Base-by-base conservation (phyloP, 2,113 vertebrate genomes). In the Pterocles orientalis region DNA sequence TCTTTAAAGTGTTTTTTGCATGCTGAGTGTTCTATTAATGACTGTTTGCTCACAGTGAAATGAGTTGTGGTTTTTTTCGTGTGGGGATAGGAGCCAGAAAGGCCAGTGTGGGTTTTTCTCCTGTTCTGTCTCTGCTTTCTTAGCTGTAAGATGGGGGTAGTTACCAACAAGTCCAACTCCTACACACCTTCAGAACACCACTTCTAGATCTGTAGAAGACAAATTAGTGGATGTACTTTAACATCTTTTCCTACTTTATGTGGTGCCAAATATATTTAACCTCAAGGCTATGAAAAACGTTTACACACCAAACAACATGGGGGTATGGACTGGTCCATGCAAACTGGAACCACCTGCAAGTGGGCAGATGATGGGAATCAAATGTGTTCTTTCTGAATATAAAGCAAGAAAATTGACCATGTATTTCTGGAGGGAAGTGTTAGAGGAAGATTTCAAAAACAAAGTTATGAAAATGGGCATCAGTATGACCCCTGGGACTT, bases 381-480 rank as follows among this genome's bases (percentile, higher is more conserved):
- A 10, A 53, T 17, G 2, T n/a, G 1, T 39, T 80, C 8, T 16
- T 28, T 23, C 41, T 7, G 28, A 54, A 18, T 51, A 54, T 36
- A 54, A 83, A 66, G 47, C 18, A 23, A 28, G 80, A 33, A 71
- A n/a, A 56, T 4, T 33, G 36, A 13, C 28, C 2, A 0, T 47
- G 3, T 14, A n/a, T 29, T 69, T 43, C 65, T 83, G 72, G 54
- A 51, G 43, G 31, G 24, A 62, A 14, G 25, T 21, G 13, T 43
- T 41, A 15, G 39, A 33, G 64, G 48, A 79, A 19, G 48, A 14
- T 53, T 87, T 81, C 9, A 26, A 24, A 66, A 53, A 7, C 3
- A 1, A 15, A 48, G 15, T 33, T 0, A 29, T 2, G 0, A 12
- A 87, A 62, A 10, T 36, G 29, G 41, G 21, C 48, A 36, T 54